Evolutionary conservation across 1,140 invertebrate species (phyloP).

Genomic region (Bombus affinis): DNA sequence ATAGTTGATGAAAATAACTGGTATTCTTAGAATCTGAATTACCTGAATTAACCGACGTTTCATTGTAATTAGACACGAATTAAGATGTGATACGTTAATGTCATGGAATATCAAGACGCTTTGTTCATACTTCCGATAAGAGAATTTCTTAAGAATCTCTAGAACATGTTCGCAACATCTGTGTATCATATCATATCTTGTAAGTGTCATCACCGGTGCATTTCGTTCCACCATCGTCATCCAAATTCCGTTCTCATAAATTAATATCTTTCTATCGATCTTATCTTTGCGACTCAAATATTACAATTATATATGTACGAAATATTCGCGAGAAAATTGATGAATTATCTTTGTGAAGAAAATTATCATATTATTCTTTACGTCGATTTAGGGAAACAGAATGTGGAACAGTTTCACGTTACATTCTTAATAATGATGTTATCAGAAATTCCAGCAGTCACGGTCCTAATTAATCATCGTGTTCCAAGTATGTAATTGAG

Average conservation of each 20-base stretch:
- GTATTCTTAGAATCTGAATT: not conserved
- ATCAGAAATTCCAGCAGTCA: constrained; percentile 27
- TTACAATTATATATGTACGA: too few species aligned
- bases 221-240: not conserved
- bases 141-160: too few species aligned
- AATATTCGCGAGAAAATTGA: not conserved
- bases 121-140: too few species aligned
- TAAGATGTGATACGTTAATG: too few species aligned
- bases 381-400: not conserved
- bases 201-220: not conserved
- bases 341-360: not conserved
- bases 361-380: not conserved
- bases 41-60: not conserved
- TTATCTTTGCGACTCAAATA: not conserved
- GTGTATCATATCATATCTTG: too few species aligned
- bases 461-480: constrained; percentile 29
- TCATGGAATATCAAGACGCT: too few species aligned
- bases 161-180: too few species aligned
- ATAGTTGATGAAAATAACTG: not conserved
- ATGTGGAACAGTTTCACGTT: not conserved
- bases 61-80: not conserved
- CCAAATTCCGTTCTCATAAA: not conserved
- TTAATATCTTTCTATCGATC: not conserved
- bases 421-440: not conserved
- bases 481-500: constrained; percentile 1